Percentiles rank a stretch among this genome's conserved stretches.
phyloP scores from a whole-genome alignment of 2,113 vertebrate genomes.

The Channa argus region DNA sequence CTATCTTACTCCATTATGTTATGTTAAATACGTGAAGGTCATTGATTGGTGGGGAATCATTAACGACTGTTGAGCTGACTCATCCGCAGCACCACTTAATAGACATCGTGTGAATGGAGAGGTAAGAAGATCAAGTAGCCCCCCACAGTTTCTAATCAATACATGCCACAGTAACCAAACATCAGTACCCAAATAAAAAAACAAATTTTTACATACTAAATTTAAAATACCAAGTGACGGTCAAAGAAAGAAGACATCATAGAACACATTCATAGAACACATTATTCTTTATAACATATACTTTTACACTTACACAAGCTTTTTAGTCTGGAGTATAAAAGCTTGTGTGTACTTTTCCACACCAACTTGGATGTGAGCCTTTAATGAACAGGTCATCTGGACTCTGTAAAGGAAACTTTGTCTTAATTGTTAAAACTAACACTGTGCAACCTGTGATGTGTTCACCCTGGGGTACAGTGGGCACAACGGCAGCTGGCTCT shows the following conservation, averaged over 20 bases:
- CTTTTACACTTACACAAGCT: conserved; percentile 33
- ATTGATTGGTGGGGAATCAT: conserved; percentile 65
- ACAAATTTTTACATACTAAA: conserved; percentile 6
- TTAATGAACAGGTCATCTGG: conserved; percentile 74
- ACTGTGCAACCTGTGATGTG: conserved; percentile 75
- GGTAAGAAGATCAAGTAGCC: conserved; percentile 35
- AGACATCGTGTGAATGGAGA: conserved; percentile 24
- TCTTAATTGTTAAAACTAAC: conserved; percentile 82
- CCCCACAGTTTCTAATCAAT: conserved; percentile 41
- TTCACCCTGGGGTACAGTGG: conserved; percentile 67
- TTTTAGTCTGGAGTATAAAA: conserved; percentile 21
- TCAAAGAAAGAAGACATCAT: neutral
- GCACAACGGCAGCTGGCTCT: conserved; percentile 71
- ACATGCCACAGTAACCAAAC: conserved; percentile 23
- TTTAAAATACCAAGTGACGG: neutral
- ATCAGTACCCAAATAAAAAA: conserved; percentile 2
- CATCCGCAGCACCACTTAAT: conserved; percentile 40
- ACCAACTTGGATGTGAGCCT: conserved; percentile 65
- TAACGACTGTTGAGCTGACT: conserved; percentile 49
- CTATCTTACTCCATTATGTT: conserved; percentile 70
- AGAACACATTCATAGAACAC: conserved; percentile 5
- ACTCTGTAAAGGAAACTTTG: conserved; percentile 78
- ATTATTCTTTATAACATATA: neutral
- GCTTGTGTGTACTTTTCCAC: conserved; percentile 57
- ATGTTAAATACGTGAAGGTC: conserved; percentile 59